phyloP scores from a whole-genome alignment of 1,140 invertebrate species.

The Atta texana region DNA sequence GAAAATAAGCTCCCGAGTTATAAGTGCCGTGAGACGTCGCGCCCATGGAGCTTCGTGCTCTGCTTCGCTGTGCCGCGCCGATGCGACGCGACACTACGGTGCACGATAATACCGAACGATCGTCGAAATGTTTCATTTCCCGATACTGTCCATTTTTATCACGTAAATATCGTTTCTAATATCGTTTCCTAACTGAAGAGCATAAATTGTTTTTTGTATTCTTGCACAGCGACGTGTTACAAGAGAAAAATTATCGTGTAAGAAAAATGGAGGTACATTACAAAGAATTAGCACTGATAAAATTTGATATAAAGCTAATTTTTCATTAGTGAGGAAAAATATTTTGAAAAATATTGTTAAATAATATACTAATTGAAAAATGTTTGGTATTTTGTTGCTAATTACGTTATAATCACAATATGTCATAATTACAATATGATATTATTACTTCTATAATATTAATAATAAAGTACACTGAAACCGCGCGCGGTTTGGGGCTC shows the following conservation, averaged over 20 bases:
- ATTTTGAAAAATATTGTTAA: not conserved
- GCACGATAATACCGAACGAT: not conserved
- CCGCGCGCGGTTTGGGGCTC: no score
- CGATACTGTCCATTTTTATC: not conserved
- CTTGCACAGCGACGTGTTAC: not conserved
- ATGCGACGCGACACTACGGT: not conserved
- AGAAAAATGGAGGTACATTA: not conserved
- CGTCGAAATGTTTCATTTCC: constrained; percentile 32
- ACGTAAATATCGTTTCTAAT: constrained; percentile 2
- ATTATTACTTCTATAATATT: no score
- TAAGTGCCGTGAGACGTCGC: constrained; percentile 50
- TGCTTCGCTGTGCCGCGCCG: not conserved
- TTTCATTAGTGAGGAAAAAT: not conserved
- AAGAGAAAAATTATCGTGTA: not conserved
- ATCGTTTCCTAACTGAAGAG: not conserved
- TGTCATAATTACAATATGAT: no score
- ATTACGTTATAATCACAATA: no score
- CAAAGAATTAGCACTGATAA: not conserved
- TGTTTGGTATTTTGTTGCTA: no score
- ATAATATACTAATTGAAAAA: not conserved
- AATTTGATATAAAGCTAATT: not conserved
- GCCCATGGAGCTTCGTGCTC: constrained; percentile 5
- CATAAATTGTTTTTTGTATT: not conserved
- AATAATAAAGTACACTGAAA: no score
- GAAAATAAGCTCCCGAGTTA: constrained; percentile 73